A percentile compares a stretch with the other conserved stretches of the same genome.
phyloP scores from a whole-genome alignment of 2,113 vertebrate species.

The Labrus mixtus region DNA sequence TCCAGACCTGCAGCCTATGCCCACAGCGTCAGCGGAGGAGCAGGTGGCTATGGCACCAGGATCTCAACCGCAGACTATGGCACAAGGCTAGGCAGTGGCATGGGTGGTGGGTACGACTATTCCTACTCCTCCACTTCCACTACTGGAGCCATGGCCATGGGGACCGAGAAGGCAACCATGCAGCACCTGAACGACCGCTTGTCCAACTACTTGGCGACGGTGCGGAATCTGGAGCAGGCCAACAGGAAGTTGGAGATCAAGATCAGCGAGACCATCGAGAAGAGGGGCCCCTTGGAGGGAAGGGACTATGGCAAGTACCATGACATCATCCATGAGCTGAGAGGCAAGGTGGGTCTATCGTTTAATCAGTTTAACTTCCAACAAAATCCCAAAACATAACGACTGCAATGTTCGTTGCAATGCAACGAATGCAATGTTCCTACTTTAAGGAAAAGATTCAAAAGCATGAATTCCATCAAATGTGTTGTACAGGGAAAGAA shows the following conservation, averaged over 20 bases:
- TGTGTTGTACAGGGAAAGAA: background rate
- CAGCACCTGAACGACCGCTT: conserved; percentile 83
- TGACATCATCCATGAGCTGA: conserved; percentile 69
- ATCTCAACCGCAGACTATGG: conserved; percentile 68
- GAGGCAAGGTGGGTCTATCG: conserved; percentile 76
- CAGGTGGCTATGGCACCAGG: conserved; percentile 72
- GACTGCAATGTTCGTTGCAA: too few relatives aligned
- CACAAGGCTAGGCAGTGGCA: conserved; percentile 39
- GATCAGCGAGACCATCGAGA: conserved; percentile 79
- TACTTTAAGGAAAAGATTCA: too few relatives aligned
- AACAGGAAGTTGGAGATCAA: conserved; percentile 79
- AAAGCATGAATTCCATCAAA: background rate
- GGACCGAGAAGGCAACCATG: conserved; percentile 80
- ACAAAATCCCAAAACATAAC: too few relatives aligned
- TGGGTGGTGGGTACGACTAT: conserved; percentile 33
- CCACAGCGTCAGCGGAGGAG: conserved; percentile 76
- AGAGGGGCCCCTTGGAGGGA: conserved; percentile 72
- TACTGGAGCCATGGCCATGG: conserved; percentile 56
- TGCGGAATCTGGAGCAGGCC: conserved; percentile 81
- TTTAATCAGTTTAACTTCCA: background rate
- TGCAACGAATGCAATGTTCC: too few relatives aligned
- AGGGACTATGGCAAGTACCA: conserved; percentile 76
- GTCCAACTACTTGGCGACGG: conserved; percentile 82
- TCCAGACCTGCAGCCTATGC: conserved; percentile 34
- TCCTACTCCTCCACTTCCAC: background rate